Base-by-base conservation (phyloP, 2,113 vertebrate genomes). In the Cyprinodon tularosa region DNA sequence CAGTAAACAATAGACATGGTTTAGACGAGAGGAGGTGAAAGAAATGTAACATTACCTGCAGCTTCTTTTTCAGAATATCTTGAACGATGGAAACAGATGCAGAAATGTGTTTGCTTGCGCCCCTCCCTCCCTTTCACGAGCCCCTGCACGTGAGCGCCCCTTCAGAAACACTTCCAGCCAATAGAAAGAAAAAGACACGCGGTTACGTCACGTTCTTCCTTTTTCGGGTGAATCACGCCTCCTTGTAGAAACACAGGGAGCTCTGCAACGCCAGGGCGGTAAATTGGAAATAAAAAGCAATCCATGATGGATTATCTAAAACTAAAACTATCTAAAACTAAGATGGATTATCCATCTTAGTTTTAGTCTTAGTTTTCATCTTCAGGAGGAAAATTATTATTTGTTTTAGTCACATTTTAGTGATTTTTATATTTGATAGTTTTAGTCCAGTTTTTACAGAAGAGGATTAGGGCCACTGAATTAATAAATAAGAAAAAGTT, bases 101-200 rank as follows among this genome's bases (percentile, higher is more conserved):
- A 36, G 3, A 61, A 62, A 2, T 29, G 10, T 44, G 42, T 60
- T 0, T 60, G n/a, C 40, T 9, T n/a, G 65, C 40, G 53, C 64
- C 53, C 74, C 66, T 85, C 71, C 68, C 29, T 29, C 29, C 72
- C 29, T 29, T 85, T 38, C 42, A 39, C n/a, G 7, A n/a, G 44
- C 53, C 12, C 3, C 2, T 68, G 20, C 37, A 68, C 48, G 67
- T 68, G 48, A 57, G 17, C 12, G 3, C 1, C 13, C 22, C 65
- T 37, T 17, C 2, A 64, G 20, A 57, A 17, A 6, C 11, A 3
- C 37, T 29, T 3, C 1, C 12, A 15, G 12, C 40, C 64, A 14
- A 66, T 12, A 9, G 62, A 29, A 29, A 29, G 9, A 4, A 17
- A 11, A 10, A 3, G 3, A 9, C 17, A 14, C 13, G 3, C 0